Evolutionary conservation across 2,888 invertebrate genomes (phyloP).

Genomic region (Pammene aurita): DNA sequence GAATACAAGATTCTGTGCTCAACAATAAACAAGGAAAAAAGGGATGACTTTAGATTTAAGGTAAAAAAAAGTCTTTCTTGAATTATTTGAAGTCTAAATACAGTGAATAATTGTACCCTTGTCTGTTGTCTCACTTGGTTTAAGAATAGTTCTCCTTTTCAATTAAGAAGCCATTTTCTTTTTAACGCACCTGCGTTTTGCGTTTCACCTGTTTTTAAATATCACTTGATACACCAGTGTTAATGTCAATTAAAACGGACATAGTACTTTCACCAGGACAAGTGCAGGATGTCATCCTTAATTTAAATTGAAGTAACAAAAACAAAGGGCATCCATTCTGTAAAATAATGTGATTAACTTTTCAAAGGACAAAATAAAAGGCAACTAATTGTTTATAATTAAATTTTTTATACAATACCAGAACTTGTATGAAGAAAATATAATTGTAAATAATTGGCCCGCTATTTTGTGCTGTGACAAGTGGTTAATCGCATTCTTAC

Average conservation of each 20-base stretch:
- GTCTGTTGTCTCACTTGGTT: not conserved
- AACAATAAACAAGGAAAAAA: too few relatives aligned
- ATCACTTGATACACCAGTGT: conserved; percentile 20
- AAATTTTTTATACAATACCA: too few relatives aligned
- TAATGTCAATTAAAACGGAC: conserved; percentile 21
- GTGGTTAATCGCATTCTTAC: too few relatives aligned
- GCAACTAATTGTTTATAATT: too few relatives aligned
- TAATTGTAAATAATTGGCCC: not conserved
- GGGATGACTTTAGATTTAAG: too few relatives aligned
- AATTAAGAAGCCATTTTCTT: conserved; percentile 16
- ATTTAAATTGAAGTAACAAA: not conserved
- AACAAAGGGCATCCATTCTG: not conserved
- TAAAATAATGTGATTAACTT: too few relatives aligned
- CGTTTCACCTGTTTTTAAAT: conserved; percentile 26
- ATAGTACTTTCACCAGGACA: conserved; percentile 11
- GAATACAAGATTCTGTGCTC: too few relatives aligned
- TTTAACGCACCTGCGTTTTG: conserved; percentile 23
- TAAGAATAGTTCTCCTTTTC: not conserved
- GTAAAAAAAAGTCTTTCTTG: too few relatives aligned
- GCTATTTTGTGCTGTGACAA: not conserved
- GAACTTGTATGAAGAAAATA: not conserved
- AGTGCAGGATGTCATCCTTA: not conserved
- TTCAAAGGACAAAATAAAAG: too few relatives aligned
- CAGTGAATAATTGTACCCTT: too few relatives aligned
- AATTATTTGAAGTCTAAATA: too few relatives aligned